phyloP scores from a whole-genome alignment of 2,113 vertebrate genomes.

The Enhydra lutris region DNA sequence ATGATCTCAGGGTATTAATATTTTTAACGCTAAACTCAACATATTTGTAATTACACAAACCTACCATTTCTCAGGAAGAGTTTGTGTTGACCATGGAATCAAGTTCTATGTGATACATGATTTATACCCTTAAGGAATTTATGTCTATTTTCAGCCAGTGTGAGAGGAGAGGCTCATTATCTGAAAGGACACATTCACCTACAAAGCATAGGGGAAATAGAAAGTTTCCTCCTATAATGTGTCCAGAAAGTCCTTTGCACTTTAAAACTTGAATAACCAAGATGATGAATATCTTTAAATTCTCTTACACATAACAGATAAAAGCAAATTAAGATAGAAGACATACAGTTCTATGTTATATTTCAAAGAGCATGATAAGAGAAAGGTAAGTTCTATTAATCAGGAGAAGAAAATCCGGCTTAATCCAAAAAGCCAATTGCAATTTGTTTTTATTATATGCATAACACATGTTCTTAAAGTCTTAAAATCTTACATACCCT shows the following conservation, averaged over 20 bases:
- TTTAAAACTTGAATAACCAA: not conserved
- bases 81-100: not conserved
- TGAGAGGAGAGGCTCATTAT: not conserved
- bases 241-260: not conserved
- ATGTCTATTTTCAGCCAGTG: not conserved
- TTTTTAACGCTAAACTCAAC: not conserved
- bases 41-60: not conserved
- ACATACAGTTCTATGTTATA: not conserved
- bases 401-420: not conserved
- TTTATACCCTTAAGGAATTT: not conserved
- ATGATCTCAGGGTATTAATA: not conserved
- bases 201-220: not conserved
- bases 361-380: not conserved
- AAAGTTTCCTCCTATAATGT: not conserved
- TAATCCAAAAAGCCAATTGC: not conserved
- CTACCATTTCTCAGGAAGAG: not conserved
- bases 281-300: not conserved
- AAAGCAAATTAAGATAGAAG: not conserved
- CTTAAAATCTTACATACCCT: not conserved
- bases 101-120: not conserved
- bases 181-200: not conserved
- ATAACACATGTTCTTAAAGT: not conserved
- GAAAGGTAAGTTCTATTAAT: not conserved
- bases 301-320: not conserved
- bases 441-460: not conserved